phyloP scores from a whole-genome alignment of 2,888 invertebrate genomes.

The Leptodirus hochenwartii region DNA sequence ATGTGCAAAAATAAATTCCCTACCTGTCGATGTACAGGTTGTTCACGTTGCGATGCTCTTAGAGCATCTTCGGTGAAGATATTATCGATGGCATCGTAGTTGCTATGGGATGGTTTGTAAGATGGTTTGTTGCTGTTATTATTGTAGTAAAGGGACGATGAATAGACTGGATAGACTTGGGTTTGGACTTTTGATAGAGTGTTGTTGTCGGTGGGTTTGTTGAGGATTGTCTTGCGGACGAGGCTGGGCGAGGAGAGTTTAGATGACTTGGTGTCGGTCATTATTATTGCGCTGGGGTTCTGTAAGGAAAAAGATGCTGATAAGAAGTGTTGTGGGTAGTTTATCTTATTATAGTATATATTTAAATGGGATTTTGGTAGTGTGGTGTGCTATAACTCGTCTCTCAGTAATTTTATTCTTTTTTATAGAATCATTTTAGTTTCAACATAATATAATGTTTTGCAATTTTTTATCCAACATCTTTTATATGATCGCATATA shows the following conservation, averaged over 20 bases:
- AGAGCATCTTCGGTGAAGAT: constrained; percentile 26
- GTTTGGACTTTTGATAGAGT: constrained; percentile 26
- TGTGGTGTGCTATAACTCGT: too few relatives aligned
- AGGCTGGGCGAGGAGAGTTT: constrained; percentile 70
- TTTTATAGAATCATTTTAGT: too few relatives aligned
- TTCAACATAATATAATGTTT: too few relatives aligned
- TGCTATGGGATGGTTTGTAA: constrained; percentile 12
- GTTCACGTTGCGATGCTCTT: constrained; percentile 11
- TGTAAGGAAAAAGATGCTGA: constrained; percentile 12
- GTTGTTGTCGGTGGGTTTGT: constrained; percentile 24
- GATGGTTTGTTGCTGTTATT: constrained; percentile 12
- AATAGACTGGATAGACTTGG: constrained; percentile 22
- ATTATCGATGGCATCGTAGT: constrained; percentile 25
- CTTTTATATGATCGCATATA: too few relatives aligned
- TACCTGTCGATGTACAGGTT: not conserved
- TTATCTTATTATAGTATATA: too few relatives aligned
- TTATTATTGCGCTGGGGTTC: too few relatives aligned
- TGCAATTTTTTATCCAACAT: too few relatives aligned
- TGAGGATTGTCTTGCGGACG: constrained; percentile 51
- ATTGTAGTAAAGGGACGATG: constrained; percentile 12
- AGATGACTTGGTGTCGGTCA: too few relatives aligned
- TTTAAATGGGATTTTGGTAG: too few relatives aligned
- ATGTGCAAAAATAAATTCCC: too few relatives aligned
- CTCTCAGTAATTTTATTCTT: too few relatives aligned
- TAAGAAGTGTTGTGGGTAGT: too few relatives aligned